Conservation (phyloP, 1,140 invertebrate genomes). For the Hermetia illucens region DNA sequence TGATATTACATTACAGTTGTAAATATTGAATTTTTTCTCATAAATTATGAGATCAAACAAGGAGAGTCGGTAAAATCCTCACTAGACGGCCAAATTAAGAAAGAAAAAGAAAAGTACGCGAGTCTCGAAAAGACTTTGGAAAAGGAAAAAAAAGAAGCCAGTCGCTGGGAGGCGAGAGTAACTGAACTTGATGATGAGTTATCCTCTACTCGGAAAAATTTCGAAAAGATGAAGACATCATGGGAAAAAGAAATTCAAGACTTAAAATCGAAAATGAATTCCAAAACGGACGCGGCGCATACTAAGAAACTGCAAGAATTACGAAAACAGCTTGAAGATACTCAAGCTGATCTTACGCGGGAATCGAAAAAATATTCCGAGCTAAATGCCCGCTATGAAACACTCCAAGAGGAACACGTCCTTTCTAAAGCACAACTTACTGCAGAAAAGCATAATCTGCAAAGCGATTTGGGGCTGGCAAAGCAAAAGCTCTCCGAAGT, state of each 20-base stretch:
- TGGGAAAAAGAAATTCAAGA: conserved; percentile 38
- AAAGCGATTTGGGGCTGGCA: conserved; percentile 25
- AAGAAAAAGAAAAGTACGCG: conserved; percentile 39
- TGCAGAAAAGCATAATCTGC: conserved; percentile 57
- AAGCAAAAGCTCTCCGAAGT: conserved; percentile 19
- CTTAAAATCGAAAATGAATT: conserved; percentile 33
- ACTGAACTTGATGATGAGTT: conserved; percentile 32
- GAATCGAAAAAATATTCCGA: conserved; percentile 64
- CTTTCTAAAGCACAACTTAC: conserved; percentile 61
- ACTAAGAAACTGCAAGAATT: conserved; percentile 46
- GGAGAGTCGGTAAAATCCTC: conserved; percentile 15
- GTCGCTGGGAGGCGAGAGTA: conserved; percentile 21
- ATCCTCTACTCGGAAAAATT: conserved; percentile 32
- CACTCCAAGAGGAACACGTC: conserved; percentile 69
- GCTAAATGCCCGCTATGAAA: conserved; percentile 63
- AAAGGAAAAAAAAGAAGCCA: conserved; percentile 37
- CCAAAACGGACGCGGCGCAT: conserved; percentile 12
- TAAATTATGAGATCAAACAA: conserved; percentile 18
- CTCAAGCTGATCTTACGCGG: conserved; percentile 43
- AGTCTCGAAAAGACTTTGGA: conserved; percentile 48
- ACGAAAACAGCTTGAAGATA: conserved; percentile 41
- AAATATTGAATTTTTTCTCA: conserved; percentile 1
- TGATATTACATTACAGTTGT: too few relatives aligned
- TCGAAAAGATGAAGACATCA: conserved; percentile 32
- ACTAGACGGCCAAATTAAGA: conserved; percentile 18